Evolutionary conservation across 2,797 vertebrate species (phyloP).

Genomic region (Malacoctenus gilli): DNA sequence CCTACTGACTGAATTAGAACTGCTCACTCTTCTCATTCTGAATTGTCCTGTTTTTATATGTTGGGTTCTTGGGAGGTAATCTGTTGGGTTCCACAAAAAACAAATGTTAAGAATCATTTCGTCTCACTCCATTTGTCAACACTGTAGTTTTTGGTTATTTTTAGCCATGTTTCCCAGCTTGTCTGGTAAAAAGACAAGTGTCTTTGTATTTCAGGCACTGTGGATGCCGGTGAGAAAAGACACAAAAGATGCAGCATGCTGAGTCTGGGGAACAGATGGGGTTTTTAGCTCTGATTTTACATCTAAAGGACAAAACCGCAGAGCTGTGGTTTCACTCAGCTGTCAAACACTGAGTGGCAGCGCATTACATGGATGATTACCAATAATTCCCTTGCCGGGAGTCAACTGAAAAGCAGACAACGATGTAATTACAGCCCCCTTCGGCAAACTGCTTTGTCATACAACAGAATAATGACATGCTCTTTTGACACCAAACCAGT

Average conservation of each 20-base stretch:
- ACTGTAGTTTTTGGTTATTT: too few relatives aligned
- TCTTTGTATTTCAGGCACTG: background rate
- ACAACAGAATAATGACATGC: conserved; percentile 76
- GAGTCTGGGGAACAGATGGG: conserved; percentile 57
- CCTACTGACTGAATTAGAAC: too few relatives aligned
- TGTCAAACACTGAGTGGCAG: conserved; percentile 82
- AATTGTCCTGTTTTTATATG: too few relatives aligned
- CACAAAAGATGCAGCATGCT: conserved; percentile 24
- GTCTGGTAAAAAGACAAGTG: background rate
- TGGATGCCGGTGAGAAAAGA: conserved; percentile 15
- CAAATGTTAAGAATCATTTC: too few relatives aligned
- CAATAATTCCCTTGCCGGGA: conserved; percentile 77
- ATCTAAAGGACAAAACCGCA: conserved; percentile 70
- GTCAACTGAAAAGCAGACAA: conserved; percentile 76
- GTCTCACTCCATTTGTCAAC: too few relatives aligned
- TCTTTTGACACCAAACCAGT: conserved; percentile 72
- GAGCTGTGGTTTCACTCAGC: conserved; percentile 74
- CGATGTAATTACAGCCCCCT: conserved; percentile 76
- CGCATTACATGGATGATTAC: conserved; percentile 83
- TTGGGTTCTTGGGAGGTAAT: too few relatives aligned
- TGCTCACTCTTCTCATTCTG: too few relatives aligned
- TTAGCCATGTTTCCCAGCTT: too few relatives aligned
- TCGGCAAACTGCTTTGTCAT: conserved; percentile 77
- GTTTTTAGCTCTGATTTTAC: conserved; percentile 64
- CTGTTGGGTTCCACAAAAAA: too few relatives aligned